These are phyloP conservation scores for Chrysemys picta DNA, from an alignment of 2,113 vertebrate genomes.

Conservation along the genomic window DNA sequence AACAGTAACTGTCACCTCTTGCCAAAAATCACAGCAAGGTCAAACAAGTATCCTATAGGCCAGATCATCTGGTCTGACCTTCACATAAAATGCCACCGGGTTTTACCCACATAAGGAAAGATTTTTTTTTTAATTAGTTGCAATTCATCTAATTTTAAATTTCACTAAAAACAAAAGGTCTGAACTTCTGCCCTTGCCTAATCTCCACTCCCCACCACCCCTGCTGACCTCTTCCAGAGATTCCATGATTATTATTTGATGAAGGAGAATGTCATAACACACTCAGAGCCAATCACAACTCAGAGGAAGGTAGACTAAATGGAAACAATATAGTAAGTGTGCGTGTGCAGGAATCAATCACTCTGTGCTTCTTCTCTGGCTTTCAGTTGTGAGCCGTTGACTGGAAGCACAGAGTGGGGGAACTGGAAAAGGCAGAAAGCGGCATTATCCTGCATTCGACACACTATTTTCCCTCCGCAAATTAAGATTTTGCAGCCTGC, in stretches of 20 bases:
- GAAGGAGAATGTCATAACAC: background rate
- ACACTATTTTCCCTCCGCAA: rapidly evolving
- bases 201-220: background rate
- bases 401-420: rapidly evolving
- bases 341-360: background rate
- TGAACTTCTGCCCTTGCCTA: background rate
- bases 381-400: background rate
- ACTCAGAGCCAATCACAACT: rapidly evolving
- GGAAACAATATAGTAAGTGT: background rate
- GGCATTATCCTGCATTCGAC: rapidly evolving
- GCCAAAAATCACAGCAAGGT: constrained; percentile 76
- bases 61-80: constrained; percentile 56
- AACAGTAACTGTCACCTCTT: constrained; percentile 37
- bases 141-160: too few relatives aligned
- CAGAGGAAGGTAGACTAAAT: background rate
- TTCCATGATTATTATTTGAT: background rate
- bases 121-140: background rate
- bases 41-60: constrained; percentile 63
- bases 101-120: background rate
- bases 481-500: rapidly evolving
- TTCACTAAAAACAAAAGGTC: background rate
- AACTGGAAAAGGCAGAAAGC: background rate
- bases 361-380: background rate
- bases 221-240: background rate
- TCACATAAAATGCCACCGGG: constrained; percentile 44